phyloP scores from a whole-genome alignment of 2,113 vertebrate species.

The Podarcis raffonei region DNA sequence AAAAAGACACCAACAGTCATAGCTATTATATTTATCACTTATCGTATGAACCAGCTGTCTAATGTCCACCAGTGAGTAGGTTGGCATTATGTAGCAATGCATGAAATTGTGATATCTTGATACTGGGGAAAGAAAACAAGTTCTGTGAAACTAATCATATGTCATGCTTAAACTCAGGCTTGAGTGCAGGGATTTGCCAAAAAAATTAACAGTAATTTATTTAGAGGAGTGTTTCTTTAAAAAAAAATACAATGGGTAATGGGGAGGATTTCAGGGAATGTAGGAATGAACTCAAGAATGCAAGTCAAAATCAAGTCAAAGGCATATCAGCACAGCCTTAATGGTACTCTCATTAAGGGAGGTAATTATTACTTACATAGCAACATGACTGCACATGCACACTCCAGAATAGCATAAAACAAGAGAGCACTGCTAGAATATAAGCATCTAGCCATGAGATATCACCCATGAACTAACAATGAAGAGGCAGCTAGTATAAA shows the following conservation, averaged over 20 bases:
- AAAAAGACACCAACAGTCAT: neutral
- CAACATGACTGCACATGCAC: neutral
- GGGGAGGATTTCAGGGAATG: neutral
- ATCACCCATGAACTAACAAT: neutral
- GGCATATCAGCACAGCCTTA: neutral
- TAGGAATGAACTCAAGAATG: neutral
- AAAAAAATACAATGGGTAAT: neutral
- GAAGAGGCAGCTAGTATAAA: neutral
- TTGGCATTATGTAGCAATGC: neutral
- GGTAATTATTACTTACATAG: neutral
- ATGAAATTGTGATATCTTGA: neutral
- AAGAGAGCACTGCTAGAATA: neutral
- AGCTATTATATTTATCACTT: neutral
- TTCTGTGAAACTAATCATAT: neutral
- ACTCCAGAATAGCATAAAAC: neutral
- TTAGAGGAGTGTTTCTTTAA: neutral
- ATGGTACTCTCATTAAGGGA: neutral
- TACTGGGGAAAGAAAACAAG: neutral
- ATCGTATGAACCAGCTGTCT: neutral
- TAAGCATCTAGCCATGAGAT: neutral
- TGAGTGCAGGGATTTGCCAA: neutral
- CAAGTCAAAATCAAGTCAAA: neutral
- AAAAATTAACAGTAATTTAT: neutral
- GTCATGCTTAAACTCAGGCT: neutral
- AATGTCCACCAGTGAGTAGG: neutral